A percentile compares a stretch with the other conserved stretches of the same genome.
These are phyloP conservation scores for Euphonia xanthogaster DNA, from an alignment of 2,797 vertebrate genomes.

Conservation along the genomic window DNA sequence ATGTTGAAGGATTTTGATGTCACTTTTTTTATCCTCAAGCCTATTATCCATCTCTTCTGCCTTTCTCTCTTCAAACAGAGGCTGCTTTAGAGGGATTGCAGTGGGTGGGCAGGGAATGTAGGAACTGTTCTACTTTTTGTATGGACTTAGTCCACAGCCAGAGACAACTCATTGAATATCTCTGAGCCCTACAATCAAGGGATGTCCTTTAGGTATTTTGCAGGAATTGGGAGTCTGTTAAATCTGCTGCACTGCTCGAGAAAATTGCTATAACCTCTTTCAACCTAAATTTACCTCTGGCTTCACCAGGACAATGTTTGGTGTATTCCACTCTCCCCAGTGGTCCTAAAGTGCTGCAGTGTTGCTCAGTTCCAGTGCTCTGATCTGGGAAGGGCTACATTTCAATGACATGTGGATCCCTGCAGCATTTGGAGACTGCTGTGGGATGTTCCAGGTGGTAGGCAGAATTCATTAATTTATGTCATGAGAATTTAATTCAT, in stretches of 20 bases:
- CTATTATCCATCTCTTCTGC: constrained; percentile 14
- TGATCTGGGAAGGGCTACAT: background rate
- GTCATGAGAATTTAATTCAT: constrained; percentile 56
- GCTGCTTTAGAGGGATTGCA: background rate
- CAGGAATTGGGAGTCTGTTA: background rate
- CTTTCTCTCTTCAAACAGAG: background rate
- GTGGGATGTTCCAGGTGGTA: constrained; percentile 50
- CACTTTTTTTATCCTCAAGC: constrained; percentile 49
- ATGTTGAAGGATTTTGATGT: constrained; percentile 54
- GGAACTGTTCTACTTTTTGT: background rate
- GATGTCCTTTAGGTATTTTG: background rate
- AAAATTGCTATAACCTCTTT: background rate
- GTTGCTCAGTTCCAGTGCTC: background rate
- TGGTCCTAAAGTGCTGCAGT: background rate
- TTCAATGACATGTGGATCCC: background rate
- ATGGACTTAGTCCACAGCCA: background rate
- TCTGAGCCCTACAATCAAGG: background rate
- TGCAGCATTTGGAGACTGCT: background rate
- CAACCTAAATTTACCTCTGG: background rate
- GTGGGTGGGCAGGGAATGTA: background rate
- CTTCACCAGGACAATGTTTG: background rate
- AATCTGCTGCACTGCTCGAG: background rate
- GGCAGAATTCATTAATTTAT: constrained; percentile 50
- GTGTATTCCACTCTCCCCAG: background rate
- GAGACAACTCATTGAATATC: background rate